phyloP scores from a whole-genome alignment of 2,797 vertebrate species.

The Platyrinchus mystaceus region DNA sequence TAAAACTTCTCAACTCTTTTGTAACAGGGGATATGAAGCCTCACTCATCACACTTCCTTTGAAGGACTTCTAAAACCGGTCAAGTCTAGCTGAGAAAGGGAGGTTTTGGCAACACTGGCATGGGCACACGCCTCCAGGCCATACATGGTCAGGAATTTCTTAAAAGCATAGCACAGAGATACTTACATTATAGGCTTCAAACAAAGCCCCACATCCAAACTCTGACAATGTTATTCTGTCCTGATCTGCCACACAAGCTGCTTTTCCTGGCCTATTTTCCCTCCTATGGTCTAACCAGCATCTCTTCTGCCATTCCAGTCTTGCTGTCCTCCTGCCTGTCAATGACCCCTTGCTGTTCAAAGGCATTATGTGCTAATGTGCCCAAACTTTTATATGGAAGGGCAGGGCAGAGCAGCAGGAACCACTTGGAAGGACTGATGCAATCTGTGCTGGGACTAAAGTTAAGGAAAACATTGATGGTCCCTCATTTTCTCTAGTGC shows the following conservation, averaged over 20 bases:
- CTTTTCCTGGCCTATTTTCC: not conserved
- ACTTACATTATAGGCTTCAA: not conserved
- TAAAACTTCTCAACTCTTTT: not conserved
- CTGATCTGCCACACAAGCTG: not conserved
- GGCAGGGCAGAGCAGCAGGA: not conserved
- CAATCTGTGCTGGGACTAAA: not conserved
- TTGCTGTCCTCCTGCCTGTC: not conserved
- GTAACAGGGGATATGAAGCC: not conserved
- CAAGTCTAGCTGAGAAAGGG: not conserved
- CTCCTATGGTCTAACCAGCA: not conserved
- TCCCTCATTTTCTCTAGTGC: not conserved
- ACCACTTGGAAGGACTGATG: not conserved
- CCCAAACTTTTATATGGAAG: not conserved
- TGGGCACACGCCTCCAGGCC: not conserved
- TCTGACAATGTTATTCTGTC: not conserved
- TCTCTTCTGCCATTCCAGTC: not conserved
- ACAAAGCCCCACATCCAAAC: not conserved
- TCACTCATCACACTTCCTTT: not conserved
- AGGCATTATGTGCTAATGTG: not conserved
- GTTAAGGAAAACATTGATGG: not conserved
- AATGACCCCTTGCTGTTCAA: not conserved
- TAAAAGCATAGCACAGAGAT: not conserved
- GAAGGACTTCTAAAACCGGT: not conserved
- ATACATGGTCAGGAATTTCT: not conserved
- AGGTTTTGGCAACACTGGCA: not conserved